Base-by-base conservation (phyloP, 2,888 invertebrate genomes). In the Campopleginae sp. region DNA sequence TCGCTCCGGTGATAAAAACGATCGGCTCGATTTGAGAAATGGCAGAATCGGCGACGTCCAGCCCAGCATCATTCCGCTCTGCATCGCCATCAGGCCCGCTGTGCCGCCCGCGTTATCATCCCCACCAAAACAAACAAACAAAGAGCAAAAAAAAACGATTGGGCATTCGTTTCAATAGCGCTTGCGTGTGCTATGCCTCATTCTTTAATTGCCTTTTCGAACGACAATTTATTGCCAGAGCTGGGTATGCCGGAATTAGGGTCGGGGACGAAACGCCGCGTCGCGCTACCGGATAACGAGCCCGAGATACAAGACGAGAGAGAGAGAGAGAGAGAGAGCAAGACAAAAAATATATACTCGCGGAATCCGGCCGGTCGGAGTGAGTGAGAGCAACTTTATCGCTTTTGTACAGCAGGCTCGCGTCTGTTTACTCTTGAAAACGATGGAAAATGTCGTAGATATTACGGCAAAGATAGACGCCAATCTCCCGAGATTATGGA, bases 21-120 rank as follows among this genome's bases (percentile, higher is more conserved):
- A 89, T 14, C 88, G 84, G 10, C 86, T 61, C 1, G 89, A 88
- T 7, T 76, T 83, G 27, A 92, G 87, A 46, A 87, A 89, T 5
- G 91, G 91, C 33, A 91, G 80, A 8, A 90, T 89, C 44, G 92
- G 92, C 5, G 92, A 91, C 46, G 92, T 92, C 92, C 92, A 93
- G 23, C 90, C 91, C 38, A 93, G 84, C 70, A 89, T 90, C 88
- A 93, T 91, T 10, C 92, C 92, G 51, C 90, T 89, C 84, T 93
- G 92, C 82, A 91, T 89, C 72, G 91, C 92, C 78, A 90, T 89
- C 42, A 92, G 78, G 12, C 92, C 91, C 31, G 90, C 92, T 92
- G 88, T 81, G 33, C n/a, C 23, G 14, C 14, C 2, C 2, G 14
- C 63, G 46, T 51, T 6, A 17, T 61, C 2, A 23, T n/a, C n/a